phyloP scores from a whole-genome alignment of 2,888 invertebrate genomes.

The Eueremaeus valkanovi region DNA sequence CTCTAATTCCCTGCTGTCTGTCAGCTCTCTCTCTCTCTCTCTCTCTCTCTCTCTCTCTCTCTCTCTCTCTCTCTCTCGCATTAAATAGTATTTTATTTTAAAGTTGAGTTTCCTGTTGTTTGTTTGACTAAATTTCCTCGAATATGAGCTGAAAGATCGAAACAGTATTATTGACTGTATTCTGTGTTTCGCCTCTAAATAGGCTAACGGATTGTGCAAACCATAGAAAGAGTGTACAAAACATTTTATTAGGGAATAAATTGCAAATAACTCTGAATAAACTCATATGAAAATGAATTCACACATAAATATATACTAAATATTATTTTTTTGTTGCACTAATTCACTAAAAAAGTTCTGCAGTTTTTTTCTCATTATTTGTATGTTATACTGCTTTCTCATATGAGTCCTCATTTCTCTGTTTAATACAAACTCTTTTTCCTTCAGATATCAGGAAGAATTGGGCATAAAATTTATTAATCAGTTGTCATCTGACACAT shows the following conservation, averaged over 20 bases:
- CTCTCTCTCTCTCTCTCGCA: not conserved
- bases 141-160: not conserved
- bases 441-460: conserved; percentile 30
- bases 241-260: not conserved
- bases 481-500: conserved; percentile 28
- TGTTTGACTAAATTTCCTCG: conserved; percentile 20
- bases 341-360: not conserved
- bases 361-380: too few species aligned
- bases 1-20: not conserved
- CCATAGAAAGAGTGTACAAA: not conserved
- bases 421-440: not conserved
- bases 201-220: not conserved
- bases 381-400: conserved; percentile 3
- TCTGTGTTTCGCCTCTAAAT: not conserved
- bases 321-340: not conserved
- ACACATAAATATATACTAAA: not conserved
- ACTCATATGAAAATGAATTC: not conserved
- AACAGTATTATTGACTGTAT: not conserved
- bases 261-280: not conserved
- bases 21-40: not conserved
- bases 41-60: not conserved
- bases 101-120: conserved; percentile 4
- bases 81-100: not conserved
- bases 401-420: not conserved
- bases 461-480: not conserved